Base-by-base conservation (phyloP, 2,888 invertebrate species). In the Zygothrica quintamaculata region DNA sequence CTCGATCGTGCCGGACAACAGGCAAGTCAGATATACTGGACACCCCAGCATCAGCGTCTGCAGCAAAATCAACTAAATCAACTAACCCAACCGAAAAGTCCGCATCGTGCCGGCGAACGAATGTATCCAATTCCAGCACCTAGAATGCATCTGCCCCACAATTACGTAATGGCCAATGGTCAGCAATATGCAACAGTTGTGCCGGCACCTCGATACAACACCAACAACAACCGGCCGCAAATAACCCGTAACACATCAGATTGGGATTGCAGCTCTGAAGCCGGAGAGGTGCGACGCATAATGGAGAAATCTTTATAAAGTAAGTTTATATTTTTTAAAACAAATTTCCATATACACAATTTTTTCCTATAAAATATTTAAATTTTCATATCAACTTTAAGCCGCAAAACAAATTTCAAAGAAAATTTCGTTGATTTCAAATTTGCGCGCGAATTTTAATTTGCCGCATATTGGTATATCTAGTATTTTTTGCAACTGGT, bases 241-340 rank as follows among this genome's bases (percentile, higher is more conserved):
- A n/a, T 57, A 55, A 33, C 5, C 26, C 51, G 57, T 26, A 69
- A 61, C 52, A 7, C 65, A 37, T 67, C 73, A 3, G 94, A 94
- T 82, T 94, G 94, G 64, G 95, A 95, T 88, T 94, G 94, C 85
- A 94, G 94, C 18, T 94, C 94, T 34, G 95, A 95, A 88, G 94
- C 94, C 33, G 94, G 94, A 3, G 95, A 95, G 90, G 93, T 95
- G 59, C 94, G 94, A 82, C 92, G 93, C 74, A 94, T 94, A 22
- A 81, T 90, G 86, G 89, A 89, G 59, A 79, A 85, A 47, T 67
- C 71, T n/a, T 65, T 80, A 26, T 78, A 84, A 51, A 52, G 56
- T 68, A 52, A 31, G 40, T 15, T 12, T 13, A 22, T 7, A 2
- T 16, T 25, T 36, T n/a, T 11, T 22, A 3, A 2, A 22, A 22